Base-by-base conservation (phyloP, 2,797 vertebrate species). In the Cossypha niveicapilla region DNA sequence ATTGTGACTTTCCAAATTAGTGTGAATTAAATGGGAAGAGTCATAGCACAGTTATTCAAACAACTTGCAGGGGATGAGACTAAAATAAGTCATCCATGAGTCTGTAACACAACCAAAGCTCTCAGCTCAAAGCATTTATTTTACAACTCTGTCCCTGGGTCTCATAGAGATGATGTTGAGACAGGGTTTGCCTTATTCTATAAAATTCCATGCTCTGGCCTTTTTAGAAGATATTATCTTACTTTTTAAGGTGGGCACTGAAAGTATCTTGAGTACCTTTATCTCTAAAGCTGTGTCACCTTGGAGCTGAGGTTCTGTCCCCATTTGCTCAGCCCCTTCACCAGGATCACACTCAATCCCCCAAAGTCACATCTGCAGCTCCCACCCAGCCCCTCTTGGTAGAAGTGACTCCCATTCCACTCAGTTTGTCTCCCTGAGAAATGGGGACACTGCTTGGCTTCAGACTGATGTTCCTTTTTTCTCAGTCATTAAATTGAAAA, bases 21-120 rank as follows among this genome's bases (percentile, higher is more conserved):
- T 21, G 34, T 86, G 66, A 84, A 88, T 84, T 65, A 66, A 83
- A 86, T 42, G 32, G 47, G 70, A 84, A 65, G 30, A 57, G 76
- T n/a, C 3, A 15, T 30, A 67, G 48, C 81, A 54, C 27, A 56
- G 56, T 56, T 80, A 58, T 19, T 86, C 9, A 6, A 61, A 54
- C 30, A 51, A 6, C 21, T 85, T 88, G 19, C 34, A 61, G 51
- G 16, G 66, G 16, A 47, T 67, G 45, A 78, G 47, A 39, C 35
- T 91, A 44, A 77, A 83, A 25, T 32, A 70, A 80, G 27, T 39
- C 2, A 56, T 14, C 45, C 2, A 3, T 1, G 28, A 79, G 25
- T 63, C 25, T 82, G 35, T 58, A 65, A 35, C 3, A 3, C 32
- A 86, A 61, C 27, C 37, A 70, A 50, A 67, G 23, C 27, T 22